Percentiles rank a stretch among this genome's conserved stretches.
phyloP scores from a whole-genome alignment of 2,888 invertebrate species.

The Drosophila nr. perissopoda region DNA sequence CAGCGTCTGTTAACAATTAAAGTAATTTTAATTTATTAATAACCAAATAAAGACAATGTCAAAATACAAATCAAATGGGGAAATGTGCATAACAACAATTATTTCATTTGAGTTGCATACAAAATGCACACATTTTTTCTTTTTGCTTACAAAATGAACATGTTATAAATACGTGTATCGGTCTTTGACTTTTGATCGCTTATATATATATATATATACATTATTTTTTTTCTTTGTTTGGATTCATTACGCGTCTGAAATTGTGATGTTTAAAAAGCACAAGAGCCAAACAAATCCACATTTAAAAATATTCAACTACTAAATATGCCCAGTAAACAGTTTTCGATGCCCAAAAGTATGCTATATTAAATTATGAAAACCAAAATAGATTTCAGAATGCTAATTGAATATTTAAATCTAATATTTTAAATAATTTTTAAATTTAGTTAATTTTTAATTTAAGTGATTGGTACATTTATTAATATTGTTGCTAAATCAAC shows the following conservation, averaged over 20 bases:
- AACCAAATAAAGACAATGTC: neutral
- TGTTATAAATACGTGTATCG: constrained; percentile 51
- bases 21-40: constrained; percentile 10
- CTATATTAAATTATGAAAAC: neutral
- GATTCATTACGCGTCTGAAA: constrained; percentile 38
- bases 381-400: neutral
- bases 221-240: constrained; percentile 39
- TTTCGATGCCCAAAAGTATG: constrained; percentile 4
- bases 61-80: neutral
- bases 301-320: constrained; percentile 1
- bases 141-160: constrained; percentile 55
- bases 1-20: constrained; percentile 31
- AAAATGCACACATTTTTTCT: constrained; percentile 3
- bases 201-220: neutral
- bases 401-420: neutral
- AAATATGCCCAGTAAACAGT: constrained; percentile 17
- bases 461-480: too few species aligned
- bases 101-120: constrained; percentile 4
- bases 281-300: constrained; percentile 20
- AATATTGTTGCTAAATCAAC: neutral
- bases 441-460: neutral
- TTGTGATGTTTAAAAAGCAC: constrained; percentile 19
- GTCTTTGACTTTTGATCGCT: constrained; percentile 60
- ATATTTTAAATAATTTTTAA: neutral
- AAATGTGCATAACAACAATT: constrained; percentile 3